Evolutionary conservation across 2,113 vertebrate genomes (phyloP).

Genomic region (Cynopterus brachyotis): DNA sequence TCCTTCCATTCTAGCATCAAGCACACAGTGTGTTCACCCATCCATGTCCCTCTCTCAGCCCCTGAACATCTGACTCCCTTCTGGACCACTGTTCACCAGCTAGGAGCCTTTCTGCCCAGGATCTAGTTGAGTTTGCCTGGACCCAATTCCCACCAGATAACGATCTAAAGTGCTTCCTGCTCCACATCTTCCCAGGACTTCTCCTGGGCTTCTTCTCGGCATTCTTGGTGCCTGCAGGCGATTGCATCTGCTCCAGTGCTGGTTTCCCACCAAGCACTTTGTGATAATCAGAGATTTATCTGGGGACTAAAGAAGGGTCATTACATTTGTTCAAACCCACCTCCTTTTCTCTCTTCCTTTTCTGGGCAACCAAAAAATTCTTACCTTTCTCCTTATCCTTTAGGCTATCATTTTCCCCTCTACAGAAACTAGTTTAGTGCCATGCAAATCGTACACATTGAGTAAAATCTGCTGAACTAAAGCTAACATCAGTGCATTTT

Average conservation of each 20-base stretch:
- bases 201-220: background rate
- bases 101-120: background rate
- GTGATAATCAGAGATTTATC: background rate
- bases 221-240: background rate
- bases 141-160: background rate
- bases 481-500: background rate
- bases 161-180: too few species aligned
- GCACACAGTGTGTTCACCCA: background rate
- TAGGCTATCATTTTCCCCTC: too few species aligned
- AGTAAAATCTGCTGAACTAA: background rate
- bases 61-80: background rate
- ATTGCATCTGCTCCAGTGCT: background rate
- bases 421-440: background rate
- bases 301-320: background rate
- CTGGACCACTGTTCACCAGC: background rate
- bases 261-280: background rate
- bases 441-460: rapidly evolving
- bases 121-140: background rate
- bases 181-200: background rate
- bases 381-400: background rate
- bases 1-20: background rate
- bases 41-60: background rate
- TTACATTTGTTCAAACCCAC: background rate
- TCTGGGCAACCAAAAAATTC: background rate
- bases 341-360: background rate